Evolutionary conservation across 2,113 vertebrate genomes (phyloP).

Genomic region (Harpagus bidentatus): DNA sequence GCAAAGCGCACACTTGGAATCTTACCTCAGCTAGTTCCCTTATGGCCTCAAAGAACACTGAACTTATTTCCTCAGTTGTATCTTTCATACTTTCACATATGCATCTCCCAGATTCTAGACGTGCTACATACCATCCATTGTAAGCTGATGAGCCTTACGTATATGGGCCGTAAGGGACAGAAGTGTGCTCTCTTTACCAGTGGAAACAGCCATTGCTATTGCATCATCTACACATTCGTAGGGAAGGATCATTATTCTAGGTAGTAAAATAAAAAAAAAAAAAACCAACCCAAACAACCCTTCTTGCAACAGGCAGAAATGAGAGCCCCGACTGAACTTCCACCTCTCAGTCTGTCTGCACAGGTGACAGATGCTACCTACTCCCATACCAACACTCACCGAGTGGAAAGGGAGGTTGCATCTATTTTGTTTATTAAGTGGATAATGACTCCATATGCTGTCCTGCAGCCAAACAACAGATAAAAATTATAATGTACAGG

Average conservation of each 20-base stretch:
- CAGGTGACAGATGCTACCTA: slow-evolving; percentile 10
- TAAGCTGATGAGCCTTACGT: neutral
- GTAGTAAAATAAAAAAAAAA: neutral
- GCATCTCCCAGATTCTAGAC: neutral
- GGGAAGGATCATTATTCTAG: neutral
- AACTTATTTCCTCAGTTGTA: neutral
- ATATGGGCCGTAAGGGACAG: neutral
- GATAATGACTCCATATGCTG: slow-evolving; percentile 57
- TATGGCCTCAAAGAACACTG: rapidly evolving
- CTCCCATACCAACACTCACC: neutral
- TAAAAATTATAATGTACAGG: slow-evolving; percentile 41
- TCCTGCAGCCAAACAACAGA: slow-evolving; percentile 36
- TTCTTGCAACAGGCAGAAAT: neutral
- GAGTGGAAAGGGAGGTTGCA: neutral
- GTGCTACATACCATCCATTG: rapidly evolving
- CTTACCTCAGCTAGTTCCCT: neutral
- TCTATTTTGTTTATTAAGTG: slow-evolving; percentile 38
- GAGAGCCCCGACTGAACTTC: neutral
- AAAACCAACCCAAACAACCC: neutral
- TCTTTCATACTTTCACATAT: neutral
- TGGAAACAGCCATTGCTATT: neutral
- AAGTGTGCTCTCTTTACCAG: neutral
- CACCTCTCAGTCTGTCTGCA: neutral
- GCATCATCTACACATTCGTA: neutral
- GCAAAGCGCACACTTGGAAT: neutral